Conservation (phyloP, 37 sponge, comb jelly and placozoan species). For the Beroe ovata region DNA sequence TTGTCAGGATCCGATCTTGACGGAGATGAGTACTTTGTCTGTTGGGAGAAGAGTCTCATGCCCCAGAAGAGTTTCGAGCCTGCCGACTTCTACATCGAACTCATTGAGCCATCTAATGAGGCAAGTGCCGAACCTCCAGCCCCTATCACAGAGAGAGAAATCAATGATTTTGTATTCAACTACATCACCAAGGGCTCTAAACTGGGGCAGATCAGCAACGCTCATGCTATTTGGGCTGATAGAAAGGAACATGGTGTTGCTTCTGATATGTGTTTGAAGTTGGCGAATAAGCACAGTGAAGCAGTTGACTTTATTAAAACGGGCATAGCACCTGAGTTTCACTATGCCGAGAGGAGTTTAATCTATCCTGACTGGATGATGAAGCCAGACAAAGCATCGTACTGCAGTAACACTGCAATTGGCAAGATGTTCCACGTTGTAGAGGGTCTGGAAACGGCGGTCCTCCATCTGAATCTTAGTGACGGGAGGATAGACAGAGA, state of each 20-base stretch:
- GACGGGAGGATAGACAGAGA: neutral
- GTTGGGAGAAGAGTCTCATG: constrained; percentile 64
- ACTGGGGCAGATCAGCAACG: constrained; percentile 70
- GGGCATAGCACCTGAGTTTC: constrained; percentile 41
- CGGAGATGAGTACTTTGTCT: constrained; percentile 69
- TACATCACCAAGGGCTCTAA: constrained; percentile 68
- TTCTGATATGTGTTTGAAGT: neutral
- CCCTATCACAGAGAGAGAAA: neutral
- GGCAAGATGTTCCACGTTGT: constrained; percentile 66
- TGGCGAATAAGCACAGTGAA: constrained; percentile 58
- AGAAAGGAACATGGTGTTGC: neutral
- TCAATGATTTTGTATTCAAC: constrained; percentile 67
- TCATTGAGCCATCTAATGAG: neutral
- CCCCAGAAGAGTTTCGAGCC: constrained; percentile 13
- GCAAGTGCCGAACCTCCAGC: neutral
- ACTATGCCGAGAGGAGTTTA: constrained; percentile 28
- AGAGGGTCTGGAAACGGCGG: constrained; percentile 4
- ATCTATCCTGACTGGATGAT: constrained; percentile 62
- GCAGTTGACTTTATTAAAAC: constrained; percentile 66
- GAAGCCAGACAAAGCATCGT: constrained; percentile 54
- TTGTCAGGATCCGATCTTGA: constrained; percentile 69
- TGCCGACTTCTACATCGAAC: constrained; percentile 58
- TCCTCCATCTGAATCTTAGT: constrained; percentile 15
- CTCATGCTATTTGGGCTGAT: constrained; percentile 69
- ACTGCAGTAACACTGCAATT: constrained; percentile 43